These are phyloP conservation scores for Onthophagus taurus DNA, from an alignment of 1,140 invertebrate genomes.

Conservation along the genomic window DNA sequence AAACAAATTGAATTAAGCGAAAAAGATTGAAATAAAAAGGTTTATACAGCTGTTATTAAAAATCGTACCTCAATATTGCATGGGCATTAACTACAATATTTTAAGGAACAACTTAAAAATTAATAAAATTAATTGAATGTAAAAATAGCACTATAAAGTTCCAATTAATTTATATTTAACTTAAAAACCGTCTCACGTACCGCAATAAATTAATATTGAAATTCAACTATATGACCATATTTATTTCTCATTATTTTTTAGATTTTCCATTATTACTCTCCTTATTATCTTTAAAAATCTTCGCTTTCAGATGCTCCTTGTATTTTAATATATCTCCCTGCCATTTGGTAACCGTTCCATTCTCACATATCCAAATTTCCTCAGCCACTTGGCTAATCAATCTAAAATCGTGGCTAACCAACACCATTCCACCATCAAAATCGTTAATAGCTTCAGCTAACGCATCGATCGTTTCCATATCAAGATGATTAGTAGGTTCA, in stretches of 20 bases:
- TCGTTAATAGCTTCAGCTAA: constrained; percentile 96
- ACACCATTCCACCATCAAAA: constrained; percentile 95
- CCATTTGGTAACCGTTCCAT: constrained; percentile 94
- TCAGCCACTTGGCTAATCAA: constrained; percentile 97
- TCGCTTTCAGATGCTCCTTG: constrained; percentile 87
- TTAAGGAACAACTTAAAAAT: too few species aligned
- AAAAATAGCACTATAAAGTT: too few species aligned
- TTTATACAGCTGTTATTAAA: too few species aligned
- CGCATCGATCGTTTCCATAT: constrained; percentile 99
- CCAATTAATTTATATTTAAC: too few species aligned
- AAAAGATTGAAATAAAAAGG: too few species aligned
- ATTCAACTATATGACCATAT: constrained; percentile 10
- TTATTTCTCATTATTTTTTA: constrained; percentile 2
- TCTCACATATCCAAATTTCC: constrained; percentile 99
- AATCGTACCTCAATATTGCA: too few species aligned
- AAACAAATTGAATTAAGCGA: too few species aligned
- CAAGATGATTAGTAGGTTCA: constrained; percentile 98
- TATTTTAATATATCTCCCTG: constrained; percentile 90
- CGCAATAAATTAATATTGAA: too few species aligned
- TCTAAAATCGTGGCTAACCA: constrained; percentile 96
- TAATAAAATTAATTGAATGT: too few species aligned
- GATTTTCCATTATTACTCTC: constrained; percentile 1
- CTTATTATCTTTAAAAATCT: constrained; percentile 55
- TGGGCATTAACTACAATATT: too few species aligned
- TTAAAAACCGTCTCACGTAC: too few species aligned